These are phyloP conservation scores for Syngnathus scovelli DNA, from an alignment of 2,113 vertebrate species.

Conservation along the genomic window DNA sequence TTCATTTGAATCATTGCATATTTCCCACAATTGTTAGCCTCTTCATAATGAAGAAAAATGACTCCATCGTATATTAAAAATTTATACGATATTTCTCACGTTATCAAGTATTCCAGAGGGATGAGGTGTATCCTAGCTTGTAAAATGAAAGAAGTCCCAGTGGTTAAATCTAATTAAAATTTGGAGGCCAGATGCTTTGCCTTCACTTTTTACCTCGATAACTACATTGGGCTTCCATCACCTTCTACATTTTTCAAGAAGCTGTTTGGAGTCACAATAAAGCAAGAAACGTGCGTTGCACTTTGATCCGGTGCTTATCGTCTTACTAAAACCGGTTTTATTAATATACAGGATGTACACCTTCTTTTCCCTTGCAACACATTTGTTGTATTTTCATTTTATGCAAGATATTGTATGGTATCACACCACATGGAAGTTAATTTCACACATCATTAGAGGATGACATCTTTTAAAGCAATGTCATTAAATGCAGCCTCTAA, in stretches of 20 bases:
- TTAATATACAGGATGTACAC: neutral
- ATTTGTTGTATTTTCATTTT: slow-evolving; percentile 10
- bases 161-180: slow-evolving; percentile 72
- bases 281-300: slow-evolving; percentile 61
- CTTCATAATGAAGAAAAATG: neutral
- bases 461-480: slow-evolving; percentile 14
- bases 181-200: slow-evolving; percentile 72
- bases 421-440: slow-evolving; percentile 2
- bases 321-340: slow-evolving; percentile 31
- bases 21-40: neutral
- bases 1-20: neutral
- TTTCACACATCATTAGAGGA: slow-evolving; percentile 12
- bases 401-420: slow-evolving; percentile 2
- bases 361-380: neutral
- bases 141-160: slow-evolving; percentile 65
- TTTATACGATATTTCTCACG: slow-evolving; percentile 27
- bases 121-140: slow-evolving; percentile 38
- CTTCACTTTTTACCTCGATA: slow-evolving; percentile 61
- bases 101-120: slow-evolving; percentile 57
- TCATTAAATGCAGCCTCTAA: slow-evolving; percentile 22
- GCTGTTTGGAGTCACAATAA: slow-evolving; percentile 72
- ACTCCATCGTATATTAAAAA: slow-evolving; percentile 24
- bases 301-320: slow-evolving; percentile 59
- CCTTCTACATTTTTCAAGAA: slow-evolving; percentile 58
- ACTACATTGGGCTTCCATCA: slow-evolving; percentile 59